These are phyloP conservation scores for Polypterus senegalus DNA, from an alignment of 2,113 vertebrate species.

Conservation along the genomic window DNA sequence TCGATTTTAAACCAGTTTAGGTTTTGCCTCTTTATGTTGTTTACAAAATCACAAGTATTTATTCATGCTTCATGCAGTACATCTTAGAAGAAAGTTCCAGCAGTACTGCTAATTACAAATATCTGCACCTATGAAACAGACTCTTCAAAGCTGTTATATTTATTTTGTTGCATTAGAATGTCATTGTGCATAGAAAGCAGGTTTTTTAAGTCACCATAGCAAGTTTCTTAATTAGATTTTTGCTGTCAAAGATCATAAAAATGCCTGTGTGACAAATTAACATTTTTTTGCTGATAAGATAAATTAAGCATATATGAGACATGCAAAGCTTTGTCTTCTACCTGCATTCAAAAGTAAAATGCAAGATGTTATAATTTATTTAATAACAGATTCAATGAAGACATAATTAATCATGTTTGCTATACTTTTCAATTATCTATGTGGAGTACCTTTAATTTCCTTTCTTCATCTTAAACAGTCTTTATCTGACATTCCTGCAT, in stretches of 20 bases:
- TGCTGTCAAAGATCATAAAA: slow-evolving; percentile 2
- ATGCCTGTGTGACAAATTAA: background rate
- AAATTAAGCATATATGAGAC: slow-evolving; percentile 5
- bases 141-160: too few species aligned
- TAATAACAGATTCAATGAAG: background rate
- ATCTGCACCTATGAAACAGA: too few species aligned
- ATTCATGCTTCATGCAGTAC: too few species aligned
- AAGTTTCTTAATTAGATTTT: slow-evolving; percentile 6
- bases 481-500: background rate
- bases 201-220: too few species aligned
- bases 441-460: background rate
- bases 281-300: slow-evolving; percentile 6
- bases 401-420: background rate
- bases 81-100: too few species aligned
- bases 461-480: background rate
- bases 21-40: too few species aligned
- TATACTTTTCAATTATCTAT: background rate
- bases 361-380: background rate
- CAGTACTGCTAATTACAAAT: too few species aligned
- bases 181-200: too few species aligned
- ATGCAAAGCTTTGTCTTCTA: slow-evolving; percentile 1
- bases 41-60: too few species aligned
- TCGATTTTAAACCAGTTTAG: too few species aligned
- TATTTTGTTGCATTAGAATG: too few species aligned
- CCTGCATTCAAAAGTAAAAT: slow-evolving; percentile 1